These are phyloP conservation scores for Ylistrum balloti DNA, from an alignment of 1,140 invertebrate genomes.

Conservation along the genomic window DNA sequence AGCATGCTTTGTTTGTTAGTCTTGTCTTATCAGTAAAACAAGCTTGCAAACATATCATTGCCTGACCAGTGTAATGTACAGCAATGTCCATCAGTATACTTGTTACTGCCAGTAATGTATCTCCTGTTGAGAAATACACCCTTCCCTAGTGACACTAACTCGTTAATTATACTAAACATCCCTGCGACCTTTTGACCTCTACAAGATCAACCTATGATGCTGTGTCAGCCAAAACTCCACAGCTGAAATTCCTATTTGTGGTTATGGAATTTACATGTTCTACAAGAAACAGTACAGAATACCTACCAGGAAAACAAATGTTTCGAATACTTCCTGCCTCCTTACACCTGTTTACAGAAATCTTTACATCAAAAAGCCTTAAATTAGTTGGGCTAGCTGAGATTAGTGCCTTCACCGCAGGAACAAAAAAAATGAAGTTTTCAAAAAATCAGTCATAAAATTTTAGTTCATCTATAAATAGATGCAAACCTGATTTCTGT, in stretches of 20 bases:
- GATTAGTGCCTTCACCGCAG: neutral
- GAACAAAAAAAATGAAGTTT: no score
- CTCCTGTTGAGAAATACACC: slow-evolving; percentile 5
- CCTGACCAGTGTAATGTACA: neutral
- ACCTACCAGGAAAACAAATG: neutral
- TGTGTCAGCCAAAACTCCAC: neutral
- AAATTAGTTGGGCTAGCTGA: neutral
- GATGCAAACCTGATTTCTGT: no score
- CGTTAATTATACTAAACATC: neutral
- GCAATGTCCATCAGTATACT: neutral
- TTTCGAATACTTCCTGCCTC: neutral
- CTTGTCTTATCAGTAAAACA: neutral
- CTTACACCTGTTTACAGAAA: neutral
- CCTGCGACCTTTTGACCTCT: neutral
- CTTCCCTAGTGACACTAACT: slow-evolving; percentile 20
- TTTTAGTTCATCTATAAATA: no score
- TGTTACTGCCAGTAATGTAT: neutral
- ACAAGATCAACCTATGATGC: neutral
- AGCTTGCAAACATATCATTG: neutral
- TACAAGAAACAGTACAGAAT: neutral
- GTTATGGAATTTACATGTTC: neutral
- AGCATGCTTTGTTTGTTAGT: neutral
- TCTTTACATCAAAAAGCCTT: neutral
- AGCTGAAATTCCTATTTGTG: neutral
- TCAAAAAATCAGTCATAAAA: no score